Evolutionary conservation across 2,113 vertebrate genomes (phyloP).

Genomic region (Antennarius striatus): DNA sequence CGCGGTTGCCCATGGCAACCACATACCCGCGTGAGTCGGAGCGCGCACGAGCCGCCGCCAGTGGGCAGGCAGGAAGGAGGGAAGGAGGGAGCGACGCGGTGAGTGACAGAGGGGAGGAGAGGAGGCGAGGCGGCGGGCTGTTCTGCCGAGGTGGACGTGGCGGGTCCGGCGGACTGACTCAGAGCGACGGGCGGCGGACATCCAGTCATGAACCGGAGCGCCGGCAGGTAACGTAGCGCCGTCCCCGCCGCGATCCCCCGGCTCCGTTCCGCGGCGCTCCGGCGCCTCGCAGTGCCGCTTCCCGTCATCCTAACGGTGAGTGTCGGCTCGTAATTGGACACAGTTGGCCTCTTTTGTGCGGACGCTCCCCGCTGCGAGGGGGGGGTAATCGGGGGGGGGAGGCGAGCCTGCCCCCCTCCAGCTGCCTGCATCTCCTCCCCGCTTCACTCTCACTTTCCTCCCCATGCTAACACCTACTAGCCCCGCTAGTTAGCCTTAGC

Average conservation of each 20-base stretch:
- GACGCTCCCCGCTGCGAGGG: slow-evolving; percentile 36
- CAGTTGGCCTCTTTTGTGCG: slow-evolving; percentile 32
- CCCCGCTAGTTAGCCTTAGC: slow-evolving; percentile 30
- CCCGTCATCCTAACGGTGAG: too few species aligned
- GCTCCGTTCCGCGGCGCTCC: slow-evolving; percentile 16
- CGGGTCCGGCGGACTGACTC: slow-evolving; percentile 74
- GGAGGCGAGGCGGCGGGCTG: slow-evolving; percentile 70
- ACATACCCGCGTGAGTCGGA: slow-evolving; percentile 12
- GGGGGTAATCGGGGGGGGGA: not conserved
- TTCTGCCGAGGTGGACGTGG: slow-evolving; percentile 82
- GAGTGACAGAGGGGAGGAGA: slow-evolving; percentile 62
- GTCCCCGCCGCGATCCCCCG: not conserved
- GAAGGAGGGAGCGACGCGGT: slow-evolving; percentile 28
- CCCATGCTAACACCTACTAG: slow-evolving; percentile 45
- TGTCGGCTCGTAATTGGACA: slow-evolving; percentile 10
- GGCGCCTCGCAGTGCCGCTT: too few species aligned
- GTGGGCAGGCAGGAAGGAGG: slow-evolving; percentile 48
- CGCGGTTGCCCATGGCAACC: slow-evolving; percentile 56
- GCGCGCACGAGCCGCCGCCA: slow-evolving; percentile 39
- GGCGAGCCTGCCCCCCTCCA: not conserved
- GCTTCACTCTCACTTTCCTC: slow-evolving; percentile 57
- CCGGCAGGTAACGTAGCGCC: slow-evolving; percentile 70
- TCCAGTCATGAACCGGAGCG: slow-evolving; percentile 69
- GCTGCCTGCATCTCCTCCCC: slow-evolving; percentile 29
- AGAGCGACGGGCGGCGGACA: slow-evolving; percentile 58